Evolutionary conservation across 2,888 invertebrate genomes (phyloP).

Genomic region (Anarsia innoxiella): DNA sequence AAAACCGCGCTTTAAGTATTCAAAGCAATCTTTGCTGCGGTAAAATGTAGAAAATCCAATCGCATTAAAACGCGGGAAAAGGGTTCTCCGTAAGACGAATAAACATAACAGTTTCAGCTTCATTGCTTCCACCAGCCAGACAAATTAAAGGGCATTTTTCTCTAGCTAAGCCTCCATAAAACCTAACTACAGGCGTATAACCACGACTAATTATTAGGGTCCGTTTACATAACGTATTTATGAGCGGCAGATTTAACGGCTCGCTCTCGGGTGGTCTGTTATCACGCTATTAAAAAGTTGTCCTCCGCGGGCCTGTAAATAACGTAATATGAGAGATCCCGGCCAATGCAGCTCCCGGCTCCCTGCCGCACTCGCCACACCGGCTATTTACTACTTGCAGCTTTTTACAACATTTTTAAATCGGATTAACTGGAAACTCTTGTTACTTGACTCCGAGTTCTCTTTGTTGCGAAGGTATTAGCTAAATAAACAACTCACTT

Average conservation of each 20-base stretch:
- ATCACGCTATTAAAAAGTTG: conserved; percentile 73
- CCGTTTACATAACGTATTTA: conserved; percentile 74
- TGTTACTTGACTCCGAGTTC: neutral
- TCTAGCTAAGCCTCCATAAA: conserved; percentile 59
- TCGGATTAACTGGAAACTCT: no score
- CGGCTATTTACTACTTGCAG: neutral
- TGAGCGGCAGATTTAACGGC: conserved; percentile 70
- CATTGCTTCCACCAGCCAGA: conserved; percentile 56
- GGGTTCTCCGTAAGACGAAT: conserved; percentile 49
- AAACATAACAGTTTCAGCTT: conserved; percentile 67
- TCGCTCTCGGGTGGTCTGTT: conserved; percentile 70
- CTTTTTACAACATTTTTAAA: no score
- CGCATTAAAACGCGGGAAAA: conserved; percentile 57
- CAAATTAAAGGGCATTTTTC: conserved; percentile 72
- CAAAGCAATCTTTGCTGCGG: conserved; percentile 45
- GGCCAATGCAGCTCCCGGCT: conserved; percentile 1
- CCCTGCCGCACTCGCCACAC: neutral
- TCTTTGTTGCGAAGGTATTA: no score
- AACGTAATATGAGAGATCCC: conserved; percentile 50
- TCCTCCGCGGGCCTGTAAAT: conserved; percentile 67
- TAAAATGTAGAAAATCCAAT: conserved; percentile 55
- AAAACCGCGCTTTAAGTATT: conserved; percentile 50
- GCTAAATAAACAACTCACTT: no score
- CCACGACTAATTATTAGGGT: conserved; percentile 74
- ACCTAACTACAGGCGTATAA: conserved; percentile 71